Evolutionary conservation across 37 sponge, comb jelly and placozoan genomes (phyloP).

Genomic region (Halichondria panicea): DNA sequence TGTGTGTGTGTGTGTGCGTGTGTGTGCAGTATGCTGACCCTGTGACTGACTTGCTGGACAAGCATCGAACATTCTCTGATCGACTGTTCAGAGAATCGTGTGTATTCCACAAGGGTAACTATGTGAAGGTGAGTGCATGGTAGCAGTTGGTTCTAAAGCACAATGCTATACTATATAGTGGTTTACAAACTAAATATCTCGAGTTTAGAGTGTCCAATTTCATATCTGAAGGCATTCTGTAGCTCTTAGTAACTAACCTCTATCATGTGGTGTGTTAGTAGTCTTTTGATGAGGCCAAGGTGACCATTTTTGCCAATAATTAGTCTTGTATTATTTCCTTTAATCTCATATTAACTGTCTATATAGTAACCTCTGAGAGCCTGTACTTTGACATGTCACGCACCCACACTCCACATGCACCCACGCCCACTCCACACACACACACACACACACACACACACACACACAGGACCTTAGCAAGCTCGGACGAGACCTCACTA

Average conservation of each 20-base stretch:
- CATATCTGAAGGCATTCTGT: no score
- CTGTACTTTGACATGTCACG: no score
- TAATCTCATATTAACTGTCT: no score
- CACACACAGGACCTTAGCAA: constrained; percentile 85
- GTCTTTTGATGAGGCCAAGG: no score
- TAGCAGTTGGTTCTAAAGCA: no score
- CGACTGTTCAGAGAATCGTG: constrained; percentile 96
- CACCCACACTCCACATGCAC: background rate
- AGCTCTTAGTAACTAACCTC: no score
- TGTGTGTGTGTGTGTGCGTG: background rate
- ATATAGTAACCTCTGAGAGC: no score
- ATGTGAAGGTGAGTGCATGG: constrained; percentile 93
- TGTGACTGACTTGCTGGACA: constrained; percentile 94
- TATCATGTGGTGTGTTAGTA: no score
- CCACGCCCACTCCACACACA: background rate
- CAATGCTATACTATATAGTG: background rate
- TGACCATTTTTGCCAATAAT: no score
- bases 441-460: constrained; percentile 10
- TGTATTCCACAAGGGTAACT: constrained; percentile 97
- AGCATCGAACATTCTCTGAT: constrained; percentile 69
- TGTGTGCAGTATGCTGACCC: constrained; percentile 95
- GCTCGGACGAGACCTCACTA: constrained; percentile 86
- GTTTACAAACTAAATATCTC: background rate
- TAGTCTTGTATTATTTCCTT: no score
- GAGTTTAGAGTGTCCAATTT: background rate